Base-by-base conservation (phyloP, 2,888 invertebrate genomes). In the Tetanocera ferruginea region DNA sequence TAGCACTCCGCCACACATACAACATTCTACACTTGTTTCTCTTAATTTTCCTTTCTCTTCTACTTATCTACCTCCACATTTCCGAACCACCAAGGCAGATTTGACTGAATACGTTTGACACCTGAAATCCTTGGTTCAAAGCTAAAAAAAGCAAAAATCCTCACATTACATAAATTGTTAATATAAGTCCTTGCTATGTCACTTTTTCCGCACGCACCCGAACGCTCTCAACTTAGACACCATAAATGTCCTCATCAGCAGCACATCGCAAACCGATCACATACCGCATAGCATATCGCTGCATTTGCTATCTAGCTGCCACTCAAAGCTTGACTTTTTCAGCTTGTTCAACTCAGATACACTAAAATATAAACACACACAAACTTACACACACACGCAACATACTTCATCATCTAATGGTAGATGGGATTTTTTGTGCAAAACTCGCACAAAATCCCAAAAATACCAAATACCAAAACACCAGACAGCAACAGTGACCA, bases 221-320 rank as follows among this genome's bases (percentile, higher is more conserved):
- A 11, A 3, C 25, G 17, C 19, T 55, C 55, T 19, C 9, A 60
- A 43, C 11, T 43, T 4, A 14, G 43, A 43, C 55, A 23, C 55
- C 37, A n/a, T 66, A 66, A 66, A 66, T 17, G 64, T 66, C 34
- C 37, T n/a, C n/a, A 66, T 66, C 37, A 66, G 34, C n/a, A 66
- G 37, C 64, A 66, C 64, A 66, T 37, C 37, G n/a, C 19, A 60
- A 28, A 28, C 31, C 37, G 19, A 19, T 19, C 31, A 66, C 64
- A 66, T 19, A 66, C 34, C 31, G 31, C 37, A 66, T 37, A 19
- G 34, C 5, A 55, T 6, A n/a, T 14, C 28, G 28, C 25, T 17
- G 17, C 14, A 62, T 17, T 62, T 62, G 5, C 28, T 62, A 23
- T 62, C 25, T 62, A 28, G 11, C 28, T 62, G 31, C 11, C 28